Base-by-base conservation (phyloP, 2,113 vertebrate genomes). In the Pangasianodon gigas region DNA sequence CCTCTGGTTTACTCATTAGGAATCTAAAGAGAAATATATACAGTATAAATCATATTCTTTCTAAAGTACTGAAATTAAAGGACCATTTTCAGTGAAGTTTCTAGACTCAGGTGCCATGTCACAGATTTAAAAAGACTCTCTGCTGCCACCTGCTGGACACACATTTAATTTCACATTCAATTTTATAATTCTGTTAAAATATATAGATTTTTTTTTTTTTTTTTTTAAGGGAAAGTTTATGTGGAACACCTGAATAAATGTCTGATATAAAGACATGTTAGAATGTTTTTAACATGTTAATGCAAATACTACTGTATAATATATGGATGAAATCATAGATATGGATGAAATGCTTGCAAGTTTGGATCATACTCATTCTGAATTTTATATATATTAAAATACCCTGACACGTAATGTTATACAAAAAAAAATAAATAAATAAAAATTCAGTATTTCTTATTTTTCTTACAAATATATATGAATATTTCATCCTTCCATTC, bases 61-160 rank as follows among this genome's bases (percentile, higher is more conserved):
- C 24, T 77, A 46, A 77, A 77, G 37, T 67, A n/a, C 26, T 67
- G 62, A 60, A 24, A 62, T 62, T 62, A 56, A 14, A 56, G 54
- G 18, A 56, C 14, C 13, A 56, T 5, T 56, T 18, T 56, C 13
- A 41, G 11, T 44, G 13, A 48, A 52, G 26, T 56, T 82, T 56
- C n/a, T 29, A 54, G 29, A 80, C 13, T 6, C 26, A 80, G 6
- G 16, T 52, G 26, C 13, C 4, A 16, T 16, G n/a, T 21, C 48
- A 54, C 0, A 52, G 5, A 79, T 48, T 26, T 8, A 46, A 75
- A 65, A 51, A 62, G 5, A 10, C 16, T 54, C 65, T 58, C 80
- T 88, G 51, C 87, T 88, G 87, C 80, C 87, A 84, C 16, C 87
- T 84, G 21, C 21, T 84, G 87, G 87, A 56, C 26, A 11, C 7